These are phyloP conservation scores for Eudasyphora cyanicolor DNA, from an alignment of 2,888 invertebrate genomes.

Conservation along the genomic window DNA sequence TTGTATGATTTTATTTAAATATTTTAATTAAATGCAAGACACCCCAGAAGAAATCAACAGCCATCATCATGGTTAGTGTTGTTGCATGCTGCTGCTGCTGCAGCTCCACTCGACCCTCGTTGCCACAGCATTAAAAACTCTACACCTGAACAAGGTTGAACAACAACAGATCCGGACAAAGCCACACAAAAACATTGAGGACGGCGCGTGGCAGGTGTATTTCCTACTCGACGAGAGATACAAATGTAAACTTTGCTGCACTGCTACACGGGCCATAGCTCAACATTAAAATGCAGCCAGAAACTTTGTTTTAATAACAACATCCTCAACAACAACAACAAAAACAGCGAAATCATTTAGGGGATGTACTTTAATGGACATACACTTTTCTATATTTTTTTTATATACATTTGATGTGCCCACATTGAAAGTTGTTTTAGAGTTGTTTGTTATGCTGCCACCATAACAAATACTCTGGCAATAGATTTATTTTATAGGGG, in stretches of 20 bases:
- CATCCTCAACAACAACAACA: constrained; percentile 31
- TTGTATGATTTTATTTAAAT: constrained; percentile 61
- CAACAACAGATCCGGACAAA: constrained; percentile 49
- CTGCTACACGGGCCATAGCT: constrained; percentile 40
- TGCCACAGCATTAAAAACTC: constrained; percentile 25
- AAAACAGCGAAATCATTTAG: constrained; percentile 48
- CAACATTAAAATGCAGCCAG: constrained; percentile 38
- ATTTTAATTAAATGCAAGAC: constrained; percentile 67
- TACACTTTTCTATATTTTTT: neutral
- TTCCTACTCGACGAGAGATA: constrained; percentile 68
- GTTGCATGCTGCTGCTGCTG: constrained; percentile 18
- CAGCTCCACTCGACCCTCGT: constrained; percentile 19
- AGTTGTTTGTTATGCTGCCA: neutral
- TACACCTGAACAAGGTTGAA: constrained; percentile 8
- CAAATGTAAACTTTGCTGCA: constrained; percentile 56
- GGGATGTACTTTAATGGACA: constrained; percentile 67
- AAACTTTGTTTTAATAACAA: constrained; percentile 35
- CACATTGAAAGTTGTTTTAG: neutral
- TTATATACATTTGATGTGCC: neutral
- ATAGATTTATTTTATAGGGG: neutral
- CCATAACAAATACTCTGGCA: neutral
- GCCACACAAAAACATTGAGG: constrained; percentile 53
- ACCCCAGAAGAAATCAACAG: constrained; percentile 51
- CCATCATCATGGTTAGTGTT: constrained; percentile 2
- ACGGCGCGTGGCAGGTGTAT: constrained; percentile 79